Evolutionary conservation across 2,797 vertebrate genomes (phyloP), one percentile per base, ranked within the genome.

Genomic region (Hypotaenidia philippensis): DNA sequence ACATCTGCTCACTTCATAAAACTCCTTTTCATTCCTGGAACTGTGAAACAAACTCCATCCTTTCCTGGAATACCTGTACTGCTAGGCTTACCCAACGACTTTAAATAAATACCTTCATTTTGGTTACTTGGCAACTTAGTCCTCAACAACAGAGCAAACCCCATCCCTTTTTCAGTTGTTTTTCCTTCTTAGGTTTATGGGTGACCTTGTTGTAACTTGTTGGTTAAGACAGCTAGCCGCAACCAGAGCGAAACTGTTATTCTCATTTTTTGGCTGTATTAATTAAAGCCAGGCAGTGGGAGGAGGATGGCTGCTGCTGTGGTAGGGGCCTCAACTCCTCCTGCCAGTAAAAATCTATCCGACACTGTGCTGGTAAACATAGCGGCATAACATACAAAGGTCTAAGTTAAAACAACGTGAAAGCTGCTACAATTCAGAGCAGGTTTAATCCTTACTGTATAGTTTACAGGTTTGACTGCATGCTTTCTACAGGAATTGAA

Each of bases 51-150:
- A 83, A 49, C 84, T 55, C 40, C 55, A 44, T 78, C 61, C 64
- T 87, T 92, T 89, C 90, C 89, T 87, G 92, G 68, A 92, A 92
- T 76, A 96, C 91, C 92, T 96, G 84, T 59, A 10, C 19, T 45
- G 36, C 70, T 59, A 96, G 70, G 63, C 63, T 90, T 91, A 85
- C n/a, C 57, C 84, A 65, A 59, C 20, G 50, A 44, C 27, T 78
- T 85, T 17, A 56, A 68, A 72, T 34, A 92, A 84, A 75, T 40
- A 65, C 40, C 76, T 74, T 87, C 14, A 29, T 82, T 92, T 87
- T 82, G 19, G 59, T 93, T 79, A 38, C 72, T 21, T 82, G 55
- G 83, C 52, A 83, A 93, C 81, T 13, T 18, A 32, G 27, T 63
- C 56, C 64, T 72, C 60, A 60, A 71, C 68, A 74, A 49, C 32